A percentile compares a stretch with the other conserved stretches of the same genome.
Evolutionary conservation across 1,140 invertebrate genomes (phyloP).

Genomic region (Pachyrhynchus sulphureomaculatus): DNA sequence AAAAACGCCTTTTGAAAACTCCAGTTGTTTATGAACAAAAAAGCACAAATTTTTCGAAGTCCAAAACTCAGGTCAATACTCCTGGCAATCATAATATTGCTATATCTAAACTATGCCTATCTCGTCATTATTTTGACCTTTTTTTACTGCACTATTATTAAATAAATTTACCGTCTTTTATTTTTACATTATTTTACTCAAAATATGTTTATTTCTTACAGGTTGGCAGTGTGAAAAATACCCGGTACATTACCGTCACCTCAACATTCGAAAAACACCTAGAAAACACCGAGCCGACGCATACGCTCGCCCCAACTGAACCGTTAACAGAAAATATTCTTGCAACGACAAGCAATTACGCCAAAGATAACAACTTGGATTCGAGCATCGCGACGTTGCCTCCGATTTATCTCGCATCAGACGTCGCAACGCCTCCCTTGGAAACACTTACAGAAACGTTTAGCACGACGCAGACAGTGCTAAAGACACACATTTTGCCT

Average conservation of each 20-base stretch:
- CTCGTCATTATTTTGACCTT: no score
- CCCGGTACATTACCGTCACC: conserved; percentile 80
- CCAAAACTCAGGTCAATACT: no score
- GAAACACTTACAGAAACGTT: conserved; percentile 89
- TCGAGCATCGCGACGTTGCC: conserved; percentile 80
- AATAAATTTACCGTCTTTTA: no score
- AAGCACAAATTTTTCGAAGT: no score
- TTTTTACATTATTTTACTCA: no score
- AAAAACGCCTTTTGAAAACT: no score
- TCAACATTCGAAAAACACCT: conserved; percentile 77
- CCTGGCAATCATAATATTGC: no score
- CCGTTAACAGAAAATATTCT: conserved; percentile 85
- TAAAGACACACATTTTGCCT: conserved; percentile 85
- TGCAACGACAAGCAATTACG: conserved; percentile 71
- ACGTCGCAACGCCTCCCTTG: conserved; percentile 75
- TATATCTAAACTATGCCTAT: no score
- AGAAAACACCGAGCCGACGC: conserved; percentile 57
- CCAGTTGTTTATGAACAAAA: no score
- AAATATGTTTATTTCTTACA: conserved; percentile 56
- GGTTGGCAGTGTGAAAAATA: conserved; percentile 84
- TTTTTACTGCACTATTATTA: no score
- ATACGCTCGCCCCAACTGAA: conserved; percentile 63
- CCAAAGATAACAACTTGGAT: conserved; percentile 71
- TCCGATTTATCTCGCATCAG: conserved; percentile 70
- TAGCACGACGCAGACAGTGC: conserved; percentile 81